phyloP scores from a whole-genome alignment of 2,797 vertebrate species.

The Macropodus opercularis region DNA sequence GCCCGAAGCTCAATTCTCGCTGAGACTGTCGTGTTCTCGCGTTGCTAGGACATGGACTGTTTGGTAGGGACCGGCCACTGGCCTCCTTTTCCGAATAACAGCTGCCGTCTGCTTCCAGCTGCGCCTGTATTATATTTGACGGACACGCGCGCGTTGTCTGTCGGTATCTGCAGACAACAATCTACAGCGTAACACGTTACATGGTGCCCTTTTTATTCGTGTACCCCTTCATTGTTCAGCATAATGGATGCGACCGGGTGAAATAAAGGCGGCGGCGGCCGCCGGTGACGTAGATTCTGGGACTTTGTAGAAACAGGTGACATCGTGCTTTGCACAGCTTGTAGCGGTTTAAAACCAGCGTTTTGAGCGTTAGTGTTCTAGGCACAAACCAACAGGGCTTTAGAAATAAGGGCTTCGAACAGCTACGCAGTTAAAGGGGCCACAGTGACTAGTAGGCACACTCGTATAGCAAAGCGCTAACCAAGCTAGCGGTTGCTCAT shows the following conservation, averaged over 20 bases:
- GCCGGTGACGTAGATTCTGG: slow-evolving; percentile 60
- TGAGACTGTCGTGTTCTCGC: slow-evolving; percentile 39
- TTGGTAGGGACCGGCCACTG: slow-evolving; percentile 36
- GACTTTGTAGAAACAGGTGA: slow-evolving; percentile 45
- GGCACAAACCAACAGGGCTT: slow-evolving; percentile 16
- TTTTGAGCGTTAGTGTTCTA: slow-evolving; percentile 17
- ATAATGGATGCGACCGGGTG: slow-evolving; percentile 60
- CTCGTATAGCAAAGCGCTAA: slow-evolving; percentile 47
- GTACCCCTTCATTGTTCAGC: not conserved
- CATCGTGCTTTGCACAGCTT: not conserved
- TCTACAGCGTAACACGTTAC: not conserved
- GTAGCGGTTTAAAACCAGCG: slow-evolving; percentile 31
- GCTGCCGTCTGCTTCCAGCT: not conserved
- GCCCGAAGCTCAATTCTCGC: not conserved
- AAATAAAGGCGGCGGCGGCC: slow-evolving; percentile 47
- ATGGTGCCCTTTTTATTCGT: not conserved
- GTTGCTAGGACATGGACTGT: slow-evolving; percentile 23
- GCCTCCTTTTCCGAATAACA: not conserved
- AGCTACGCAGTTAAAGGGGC: slow-evolving; percentile 15
- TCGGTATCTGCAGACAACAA: not conserved
- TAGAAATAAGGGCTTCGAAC: slow-evolving; percentile 20
- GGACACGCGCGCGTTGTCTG: not conserved
- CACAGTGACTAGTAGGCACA: slow-evolving; percentile 45
- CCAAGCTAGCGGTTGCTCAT: slow-evolving; percentile 46
- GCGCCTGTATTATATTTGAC: not conserved